Evolutionary conservation across 2,113 vertebrate genomes (phyloP).

Genomic region (Thalassoma bifasciatum): DNA sequence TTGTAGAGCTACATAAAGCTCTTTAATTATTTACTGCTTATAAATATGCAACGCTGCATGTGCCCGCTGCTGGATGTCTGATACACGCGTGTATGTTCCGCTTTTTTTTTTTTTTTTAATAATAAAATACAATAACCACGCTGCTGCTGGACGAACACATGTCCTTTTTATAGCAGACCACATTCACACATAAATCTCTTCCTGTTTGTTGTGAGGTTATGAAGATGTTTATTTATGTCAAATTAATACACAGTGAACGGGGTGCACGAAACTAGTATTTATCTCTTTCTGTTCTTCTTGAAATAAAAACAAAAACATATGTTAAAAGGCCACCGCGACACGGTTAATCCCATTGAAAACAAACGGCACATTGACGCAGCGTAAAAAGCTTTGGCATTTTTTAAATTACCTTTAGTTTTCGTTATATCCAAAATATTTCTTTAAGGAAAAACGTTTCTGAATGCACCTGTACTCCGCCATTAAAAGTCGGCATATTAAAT

Average conservation of each 20-base stretch:
- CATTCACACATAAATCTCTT: background rate
- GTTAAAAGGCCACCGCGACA: too few species aligned
- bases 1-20: conserved; percentile 84
- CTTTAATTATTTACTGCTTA: conserved; percentile 87
- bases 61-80: conserved; percentile 75
- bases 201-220: background rate
- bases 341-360: too few species aligned
- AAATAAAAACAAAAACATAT: too few species aligned
- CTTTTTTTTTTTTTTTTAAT: too few species aligned
- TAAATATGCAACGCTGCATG: conserved; percentile 80
- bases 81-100: conserved; percentile 68
- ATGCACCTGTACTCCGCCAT: background rate
- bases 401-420: too few species aligned
- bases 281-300: background rate
- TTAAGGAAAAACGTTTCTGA: too few species aligned
- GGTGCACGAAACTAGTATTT: background rate
- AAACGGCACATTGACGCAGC: too few species aligned
- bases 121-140: too few species aligned
- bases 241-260: background rate
- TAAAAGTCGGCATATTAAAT: background rate
- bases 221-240: background rate
- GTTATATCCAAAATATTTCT: too few species aligned
- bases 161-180: conserved; percentile 54
- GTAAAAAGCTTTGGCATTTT: too few species aligned
- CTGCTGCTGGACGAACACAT: conserved; percentile 71